A percentile compares a stretch with the other conserved stretches of the same genome.
Conservation (phyloP, 2,888 invertebrate species). For the Drosophila kanekoi region DNA sequence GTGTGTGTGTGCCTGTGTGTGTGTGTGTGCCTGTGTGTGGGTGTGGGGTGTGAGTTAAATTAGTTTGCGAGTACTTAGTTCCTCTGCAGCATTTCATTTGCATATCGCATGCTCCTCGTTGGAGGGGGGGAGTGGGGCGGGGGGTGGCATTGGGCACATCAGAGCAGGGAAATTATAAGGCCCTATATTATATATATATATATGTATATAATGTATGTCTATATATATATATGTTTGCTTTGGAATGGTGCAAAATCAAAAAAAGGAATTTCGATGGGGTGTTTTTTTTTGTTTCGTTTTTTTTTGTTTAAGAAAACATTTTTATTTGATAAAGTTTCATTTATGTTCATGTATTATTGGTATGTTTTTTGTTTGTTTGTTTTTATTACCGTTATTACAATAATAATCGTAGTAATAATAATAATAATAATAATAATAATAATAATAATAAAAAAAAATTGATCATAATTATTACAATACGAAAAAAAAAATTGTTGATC, state of each 20-base stretch:
- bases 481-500: conserved; percentile 55
- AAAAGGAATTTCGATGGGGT: conserved; percentile 73
- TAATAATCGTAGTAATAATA: conserved; percentile 63
- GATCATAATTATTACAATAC: conserved; percentile 61
- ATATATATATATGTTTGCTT: not conserved
- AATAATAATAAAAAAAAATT: conserved; percentile 59
- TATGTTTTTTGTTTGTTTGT: conserved; percentile 71
- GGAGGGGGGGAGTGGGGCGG: not conserved
- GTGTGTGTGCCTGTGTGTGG: conserved; percentile 17
- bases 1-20: no score
- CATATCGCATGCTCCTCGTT: conserved; percentile 28
- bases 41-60: conserved; percentile 17
- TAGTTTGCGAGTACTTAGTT: conserved; percentile 75
- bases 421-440: conserved; percentile 44
- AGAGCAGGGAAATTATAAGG: conserved; percentile 37
- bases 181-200: conserved; percentile 21
- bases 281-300: conserved; percentile 65
- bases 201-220: conserved; percentile 1
- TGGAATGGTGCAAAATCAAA: conserved; percentile 54
- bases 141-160: conserved; percentile 26
- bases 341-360: conserved; percentile 76
- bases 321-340: conserved; percentile 79
- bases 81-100: conserved; percentile 57
- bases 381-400: conserved; percentile 58
- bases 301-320: conserved; percentile 75